Percentiles rank a stretch among this genome's conserved stretches.
These are phyloP conservation scores for Catostylus mosaicus DNA, from an alignment of 30 jellyfish, hydroid and myxozoan species.

Conservation along the genomic window DNA sequence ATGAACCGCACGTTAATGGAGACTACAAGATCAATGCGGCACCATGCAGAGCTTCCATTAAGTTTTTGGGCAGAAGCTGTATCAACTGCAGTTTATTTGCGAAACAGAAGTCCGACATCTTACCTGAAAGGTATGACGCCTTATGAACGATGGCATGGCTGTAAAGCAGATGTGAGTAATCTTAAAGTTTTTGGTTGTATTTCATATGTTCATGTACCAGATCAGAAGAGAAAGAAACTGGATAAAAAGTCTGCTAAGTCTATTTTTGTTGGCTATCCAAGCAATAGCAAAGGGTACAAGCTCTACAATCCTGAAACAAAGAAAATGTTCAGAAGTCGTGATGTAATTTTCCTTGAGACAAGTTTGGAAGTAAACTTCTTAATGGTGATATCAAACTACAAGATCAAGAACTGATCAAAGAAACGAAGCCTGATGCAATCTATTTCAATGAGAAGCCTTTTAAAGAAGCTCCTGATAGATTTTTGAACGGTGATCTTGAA, in stretches of 20 bases:
- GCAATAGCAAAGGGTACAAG: conserved; percentile 38
- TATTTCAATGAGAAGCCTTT: no score
- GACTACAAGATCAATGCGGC: conserved; percentile 57
- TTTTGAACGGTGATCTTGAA: conserved; percentile 49
- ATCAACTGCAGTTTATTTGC: conserved; percentile 20
- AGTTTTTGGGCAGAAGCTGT: conserved; percentile 61
- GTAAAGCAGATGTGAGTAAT: conserved; percentile 35
- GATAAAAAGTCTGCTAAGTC: conserved; percentile 22
- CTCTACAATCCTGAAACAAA: conserved; percentile 57
- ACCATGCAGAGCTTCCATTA: conserved; percentile 40
- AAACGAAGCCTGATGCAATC: no score
- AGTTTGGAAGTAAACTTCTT: no score
- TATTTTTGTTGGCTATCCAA: conserved; percentile 46
- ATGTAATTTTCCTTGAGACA: conserved; percentile 34
- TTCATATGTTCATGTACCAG: conserved; percentile 60
- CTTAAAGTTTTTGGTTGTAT: conserved; percentile 64
- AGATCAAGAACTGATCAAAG: no score
- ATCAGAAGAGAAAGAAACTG: conserved; percentile 38
- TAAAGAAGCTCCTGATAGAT: not conserved
- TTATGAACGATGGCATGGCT: conserved; percentile 46
- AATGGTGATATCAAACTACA: no score
- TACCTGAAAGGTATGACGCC: conserved; percentile 58
- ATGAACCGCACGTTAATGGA: conserved; percentile 72
- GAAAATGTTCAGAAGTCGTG: conserved; percentile 23
- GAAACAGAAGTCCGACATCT: conserved; percentile 51